These are phyloP conservation scores for Pterois miles DNA, from an alignment of 2,797 vertebrate genomes.

Conservation along the genomic window DNA sequence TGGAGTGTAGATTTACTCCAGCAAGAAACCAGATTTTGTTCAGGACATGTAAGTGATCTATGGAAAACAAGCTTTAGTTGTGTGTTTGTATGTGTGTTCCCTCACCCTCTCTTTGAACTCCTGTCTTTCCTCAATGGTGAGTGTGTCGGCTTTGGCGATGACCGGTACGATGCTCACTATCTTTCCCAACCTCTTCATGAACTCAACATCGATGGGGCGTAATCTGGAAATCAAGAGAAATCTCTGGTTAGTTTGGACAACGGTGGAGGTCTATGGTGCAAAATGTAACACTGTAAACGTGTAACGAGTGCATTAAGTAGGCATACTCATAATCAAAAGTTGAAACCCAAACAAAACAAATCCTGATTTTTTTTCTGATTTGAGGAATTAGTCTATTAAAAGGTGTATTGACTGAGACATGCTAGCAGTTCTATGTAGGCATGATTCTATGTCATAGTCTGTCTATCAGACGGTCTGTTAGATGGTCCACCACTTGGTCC, in stretches of 20 bases:
- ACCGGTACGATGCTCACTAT: slow-evolving; percentile 95
- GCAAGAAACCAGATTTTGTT: background rate
- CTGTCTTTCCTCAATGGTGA: slow-evolving; percentile 93
- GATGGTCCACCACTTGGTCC: background rate
- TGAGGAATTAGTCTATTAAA: too few species aligned
- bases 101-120: slow-evolving; percentile 92
- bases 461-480: too few species aligned
- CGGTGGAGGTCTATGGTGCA: background rate
- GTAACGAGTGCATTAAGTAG: too few species aligned
- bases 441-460: background rate
- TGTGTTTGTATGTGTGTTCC: background rate
- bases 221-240: slow-evolving; percentile 81
- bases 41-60: background rate
- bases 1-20: background rate
- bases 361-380: too few species aligned
- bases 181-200: slow-evolving; percentile 90
- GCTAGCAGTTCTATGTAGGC: too few species aligned
- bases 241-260: background rate
- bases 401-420: too few species aligned
- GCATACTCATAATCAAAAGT: background rate
- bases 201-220: slow-evolving; percentile 93
- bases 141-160: slow-evolving; percentile 94
- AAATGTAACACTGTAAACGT: background rate
- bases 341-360: background rate
- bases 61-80: background rate